Conservation (phyloP, 2,113 vertebrate species). For the Ctenomys sociabilis region DNA sequence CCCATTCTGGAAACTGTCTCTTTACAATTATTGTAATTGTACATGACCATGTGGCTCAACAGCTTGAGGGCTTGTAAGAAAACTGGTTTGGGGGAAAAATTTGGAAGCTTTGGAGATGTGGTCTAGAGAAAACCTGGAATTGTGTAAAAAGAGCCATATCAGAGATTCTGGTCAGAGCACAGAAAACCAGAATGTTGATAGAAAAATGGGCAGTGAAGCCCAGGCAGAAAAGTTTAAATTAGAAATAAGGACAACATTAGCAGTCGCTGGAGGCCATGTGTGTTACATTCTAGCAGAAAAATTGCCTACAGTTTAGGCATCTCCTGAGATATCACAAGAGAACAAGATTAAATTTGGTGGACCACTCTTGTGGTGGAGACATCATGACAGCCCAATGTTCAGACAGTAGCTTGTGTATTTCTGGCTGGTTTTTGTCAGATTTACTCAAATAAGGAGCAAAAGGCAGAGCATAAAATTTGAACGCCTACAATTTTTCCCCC, state of each 20-base stretch:
- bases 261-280: neutral
- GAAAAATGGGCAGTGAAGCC: neutral
- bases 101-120: neutral
- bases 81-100: neutral
- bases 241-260: neutral
- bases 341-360: neutral
- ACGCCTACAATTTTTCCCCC: neutral
- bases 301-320: neutral
- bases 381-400: neutral
- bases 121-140: neutral
- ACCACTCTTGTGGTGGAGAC: neutral
- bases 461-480: neutral
- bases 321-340: neutral
- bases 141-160: neutral
- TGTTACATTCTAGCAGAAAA: neutral
- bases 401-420: neutral
- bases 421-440: neutral
- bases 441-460: neutral
- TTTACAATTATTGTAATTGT: neutral
- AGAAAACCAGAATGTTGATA: neutral
- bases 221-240: neutral
- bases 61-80: neutral
- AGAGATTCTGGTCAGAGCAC: neutral
- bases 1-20: neutral
- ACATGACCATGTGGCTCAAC: neutral